phyloP scores from a whole-genome alignment of 2,888 invertebrate genomes.

The Ferrisia virgata region DNA sequence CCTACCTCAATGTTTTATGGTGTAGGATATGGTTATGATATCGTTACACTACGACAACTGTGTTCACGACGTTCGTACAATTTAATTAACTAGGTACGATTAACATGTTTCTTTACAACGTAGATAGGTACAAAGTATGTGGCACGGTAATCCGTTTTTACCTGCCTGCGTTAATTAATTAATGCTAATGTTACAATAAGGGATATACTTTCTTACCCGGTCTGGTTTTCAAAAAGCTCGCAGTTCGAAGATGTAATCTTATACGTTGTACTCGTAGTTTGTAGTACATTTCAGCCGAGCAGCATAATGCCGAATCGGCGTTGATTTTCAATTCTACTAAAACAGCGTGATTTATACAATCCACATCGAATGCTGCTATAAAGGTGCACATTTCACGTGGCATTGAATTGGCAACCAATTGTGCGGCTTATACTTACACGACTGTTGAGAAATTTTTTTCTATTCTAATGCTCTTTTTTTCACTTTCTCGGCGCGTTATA shows the following conservation, averaged over 20 bases:
- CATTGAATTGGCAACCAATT: not conserved
- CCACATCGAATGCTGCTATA: not conserved
- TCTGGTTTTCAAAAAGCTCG: not conserved
- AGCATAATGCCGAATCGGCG: not conserved
- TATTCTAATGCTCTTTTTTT: constrained; percentile 5
- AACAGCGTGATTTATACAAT: not conserved
- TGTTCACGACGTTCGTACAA: not conserved
- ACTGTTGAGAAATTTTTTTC: not conserved
- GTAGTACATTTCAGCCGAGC: not conserved
- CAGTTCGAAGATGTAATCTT: not conserved
- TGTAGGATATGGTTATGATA: not conserved
- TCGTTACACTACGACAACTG: not conserved
- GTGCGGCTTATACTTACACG: not conserved
- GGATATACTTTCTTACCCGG: not conserved
- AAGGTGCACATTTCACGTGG: not conserved
- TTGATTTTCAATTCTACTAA: not conserved
- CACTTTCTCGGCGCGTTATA: not conserved
- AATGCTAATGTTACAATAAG: not conserved
- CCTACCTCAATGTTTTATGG: too few relatives aligned
- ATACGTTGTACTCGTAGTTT: not conserved
- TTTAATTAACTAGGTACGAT: constrained; percentile 24
- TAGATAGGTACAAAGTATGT: not conserved
- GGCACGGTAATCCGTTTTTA: not conserved
- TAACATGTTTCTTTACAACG: not conserved
- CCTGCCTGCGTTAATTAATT: not conserved